Base-by-base conservation (phyloP, 2,888 invertebrate genomes). In the Dasysyrphus tricinctus region DNA sequence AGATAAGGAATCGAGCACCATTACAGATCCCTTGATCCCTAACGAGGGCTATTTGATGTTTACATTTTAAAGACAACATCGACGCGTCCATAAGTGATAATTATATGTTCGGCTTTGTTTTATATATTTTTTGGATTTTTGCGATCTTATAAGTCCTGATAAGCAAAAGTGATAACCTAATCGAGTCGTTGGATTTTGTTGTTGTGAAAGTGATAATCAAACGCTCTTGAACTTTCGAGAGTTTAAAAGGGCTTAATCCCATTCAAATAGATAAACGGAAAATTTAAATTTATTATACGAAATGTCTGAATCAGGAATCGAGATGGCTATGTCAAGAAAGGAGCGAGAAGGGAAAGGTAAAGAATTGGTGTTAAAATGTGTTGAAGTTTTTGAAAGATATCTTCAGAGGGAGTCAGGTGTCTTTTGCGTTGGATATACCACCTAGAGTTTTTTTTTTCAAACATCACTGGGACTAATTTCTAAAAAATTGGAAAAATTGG, bases 221-320 rank as follows among this genome's bases (percentile, higher is more conserved):
- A 8, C 3, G 54, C 11, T 47, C 49, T 63, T 74, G 49, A 61
- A 74, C 39, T 49, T 44, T 56, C 16, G 19, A 44, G 32, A 24
- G n/a, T 1, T 57, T 9, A 34, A 16, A 9, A 32, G 9, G 7
- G 12, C 34, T n/a, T n/a, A 24, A 5, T 1, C 2, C 3, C 24
- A 37, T 7, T 34, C 14, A 3, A 69, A 67, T 63, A 54, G 76
- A 81, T 63, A 57, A 2, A 34, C 11, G 16, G n/a, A 16, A 1
- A 34, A 65, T 42, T 29, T 61, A 9, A n/a, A 19, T 16, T 9
- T 7, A 11, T 54, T 7, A 12, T 37, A 9, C 32, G 51, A 63
- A 57, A 86, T 86, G 86, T 81, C 86, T 4, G 86, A 86, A 56
- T 82, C 86, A 39, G 86, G 82, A 32, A 86, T 86, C 32, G 86